Conservation (phyloP, 2,797 vertebrate species). For the Liasis olivaceus region DNA sequence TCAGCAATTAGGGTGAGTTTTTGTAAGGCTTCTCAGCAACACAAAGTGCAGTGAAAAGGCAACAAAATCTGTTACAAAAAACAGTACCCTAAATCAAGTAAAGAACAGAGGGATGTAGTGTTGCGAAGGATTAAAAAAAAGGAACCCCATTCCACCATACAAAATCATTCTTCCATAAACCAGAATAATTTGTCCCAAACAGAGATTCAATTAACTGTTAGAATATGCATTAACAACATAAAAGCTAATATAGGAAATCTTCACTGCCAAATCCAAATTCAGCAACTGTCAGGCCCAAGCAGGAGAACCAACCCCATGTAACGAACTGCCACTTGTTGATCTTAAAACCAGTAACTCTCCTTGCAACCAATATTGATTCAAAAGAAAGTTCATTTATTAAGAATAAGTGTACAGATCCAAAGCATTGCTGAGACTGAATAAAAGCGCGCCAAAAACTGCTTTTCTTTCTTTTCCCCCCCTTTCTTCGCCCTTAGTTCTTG, state of each 20-base stretch:
- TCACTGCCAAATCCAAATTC: not conserved
- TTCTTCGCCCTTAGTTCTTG: too few relatives aligned
- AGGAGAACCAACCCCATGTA: not conserved
- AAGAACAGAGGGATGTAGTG: not conserved
- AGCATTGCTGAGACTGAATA: too few relatives aligned
- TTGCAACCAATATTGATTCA: too few relatives aligned
- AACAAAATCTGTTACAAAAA: not conserved
- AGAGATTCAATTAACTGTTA: not conserved
- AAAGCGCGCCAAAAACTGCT: too few relatives aligned
- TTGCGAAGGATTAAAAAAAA: not conserved
- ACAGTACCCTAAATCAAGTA: not conserved
- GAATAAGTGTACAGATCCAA: too few relatives aligned
- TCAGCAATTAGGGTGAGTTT: constrained; percentile 32
- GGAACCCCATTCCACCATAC: not conserved
- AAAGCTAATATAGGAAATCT: not conserved
- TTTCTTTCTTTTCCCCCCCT: too few relatives aligned
- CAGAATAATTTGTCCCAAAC: not conserved
- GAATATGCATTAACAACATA: not conserved
- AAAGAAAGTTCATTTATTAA: too few relatives aligned
- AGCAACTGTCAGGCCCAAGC: not conserved
- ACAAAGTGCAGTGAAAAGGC: not conserved
- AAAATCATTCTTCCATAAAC: not conserved
- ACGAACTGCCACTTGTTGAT: too few relatives aligned
- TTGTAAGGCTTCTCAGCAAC: constrained; percentile 33
- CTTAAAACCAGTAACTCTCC: too few relatives aligned